phyloP scores from a whole-genome alignment of 2,797 vertebrate genomes.

The Zalophus californianus region DNA sequence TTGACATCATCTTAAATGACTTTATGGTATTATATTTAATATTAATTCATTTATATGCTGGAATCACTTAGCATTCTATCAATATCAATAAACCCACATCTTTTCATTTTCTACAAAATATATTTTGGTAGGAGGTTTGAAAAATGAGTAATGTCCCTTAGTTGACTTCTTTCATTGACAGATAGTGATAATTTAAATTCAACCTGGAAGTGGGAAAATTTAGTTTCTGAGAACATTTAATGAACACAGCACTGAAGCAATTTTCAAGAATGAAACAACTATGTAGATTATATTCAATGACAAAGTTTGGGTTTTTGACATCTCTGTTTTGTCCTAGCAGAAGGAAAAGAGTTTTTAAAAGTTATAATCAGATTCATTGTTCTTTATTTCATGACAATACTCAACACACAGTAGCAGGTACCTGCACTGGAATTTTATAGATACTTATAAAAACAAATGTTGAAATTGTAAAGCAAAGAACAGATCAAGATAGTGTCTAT shows the following conservation, averaged over 20 bases:
- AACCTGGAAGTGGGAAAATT: not conserved
- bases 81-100: not conserved
- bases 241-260: not conserved
- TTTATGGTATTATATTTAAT: not conserved
- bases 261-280: not conserved
- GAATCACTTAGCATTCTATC: not conserved
- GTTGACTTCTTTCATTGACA: not conserved
- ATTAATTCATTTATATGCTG: not conserved
- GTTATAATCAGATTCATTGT: not conserved
- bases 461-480: conserved; percentile 2
- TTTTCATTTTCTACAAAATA: not conserved
- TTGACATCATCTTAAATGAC: not conserved
- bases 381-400: conserved; percentile 20
- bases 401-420: not conserved
- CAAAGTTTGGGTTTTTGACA: not conserved
- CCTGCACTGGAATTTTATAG: not conserved
- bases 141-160: not conserved
- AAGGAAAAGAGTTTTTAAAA: not conserved
- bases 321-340: not conserved
- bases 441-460: not conserved
- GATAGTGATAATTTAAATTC: not conserved
- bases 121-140: not conserved
- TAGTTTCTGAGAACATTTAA: conserved; percentile 13
- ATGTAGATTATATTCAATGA: not conserved
- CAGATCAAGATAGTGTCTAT: not conserved